Percentiles rank a stretch among this genome's conserved stretches.
Evolutionary conservation across 2,113 vertebrate genomes (phyloP).

Genomic region (Sinosuthora webbiana): DNA sequence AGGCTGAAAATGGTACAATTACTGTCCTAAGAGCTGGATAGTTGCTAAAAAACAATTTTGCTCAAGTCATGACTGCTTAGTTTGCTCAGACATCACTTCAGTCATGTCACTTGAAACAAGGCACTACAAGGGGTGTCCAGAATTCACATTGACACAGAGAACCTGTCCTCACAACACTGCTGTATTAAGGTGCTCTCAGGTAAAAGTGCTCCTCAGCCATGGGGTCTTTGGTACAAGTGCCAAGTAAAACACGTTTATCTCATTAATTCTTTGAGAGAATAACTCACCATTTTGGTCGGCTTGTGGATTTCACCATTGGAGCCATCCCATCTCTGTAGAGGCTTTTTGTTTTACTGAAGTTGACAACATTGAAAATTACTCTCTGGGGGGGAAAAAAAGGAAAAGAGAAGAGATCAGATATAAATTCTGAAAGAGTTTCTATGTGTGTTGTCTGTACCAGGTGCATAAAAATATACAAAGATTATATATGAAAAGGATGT

Average conservation of each 20-base stretch:
- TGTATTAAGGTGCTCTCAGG: not conserved
- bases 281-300: conserved; percentile 92
- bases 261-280: not conserved
- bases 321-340: conserved; percentile 98
- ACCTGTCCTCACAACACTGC: not conserved
- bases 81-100: not conserved
- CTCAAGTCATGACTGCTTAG: not conserved
- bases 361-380: conserved; percentile 97
- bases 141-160: not conserved
- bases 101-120: not conserved
- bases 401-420: not conserved
- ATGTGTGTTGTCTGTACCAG: not conserved
- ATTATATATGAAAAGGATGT: not conserved
- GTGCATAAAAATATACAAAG: not conserved
- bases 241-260: not conserved
- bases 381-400: conserved; percentile 71
- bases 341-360: conserved; percentile 99
- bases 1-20: not conserved
- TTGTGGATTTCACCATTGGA: conserved; percentile 96
- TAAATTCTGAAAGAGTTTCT: not conserved
- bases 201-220: not conserved
- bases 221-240: not conserved
- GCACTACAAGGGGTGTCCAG: not conserved
- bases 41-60: not conserved
- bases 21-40: not conserved